These are phyloP conservation scores for Pangasius larnaudii DNA, from an alignment of 2,797 vertebrate genomes.

Conservation along the genomic window DNA sequence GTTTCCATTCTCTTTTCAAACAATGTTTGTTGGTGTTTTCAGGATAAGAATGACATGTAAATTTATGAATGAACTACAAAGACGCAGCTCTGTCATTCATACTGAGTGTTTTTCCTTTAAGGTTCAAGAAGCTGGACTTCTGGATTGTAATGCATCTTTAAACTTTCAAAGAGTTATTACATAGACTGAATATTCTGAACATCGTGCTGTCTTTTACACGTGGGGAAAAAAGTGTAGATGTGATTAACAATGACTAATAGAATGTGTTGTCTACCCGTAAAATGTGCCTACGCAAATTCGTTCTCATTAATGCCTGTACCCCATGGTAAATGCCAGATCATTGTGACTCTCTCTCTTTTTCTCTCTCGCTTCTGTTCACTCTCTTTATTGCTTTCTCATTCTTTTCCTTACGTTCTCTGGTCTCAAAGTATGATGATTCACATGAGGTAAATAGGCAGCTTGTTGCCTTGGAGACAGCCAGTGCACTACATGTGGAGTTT, in stretches of 20 bases:
- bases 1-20: not conserved
- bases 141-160: not conserved
- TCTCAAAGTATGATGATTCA: constrained; percentile 49
- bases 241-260: not conserved
- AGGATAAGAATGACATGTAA: not conserved
- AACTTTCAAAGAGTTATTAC: not conserved
- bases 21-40: not conserved
- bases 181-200: not conserved
- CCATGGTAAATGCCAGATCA: not conserved
- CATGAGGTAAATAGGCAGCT: constrained; percentile 48
- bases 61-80: not conserved
- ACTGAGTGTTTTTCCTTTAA: not conserved
- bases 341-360: constrained; percentile 28
- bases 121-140: not conserved
- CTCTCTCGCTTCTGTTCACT: constrained; percentile 3
- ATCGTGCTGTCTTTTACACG: not conserved
- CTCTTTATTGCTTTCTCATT: constrained; percentile 36
- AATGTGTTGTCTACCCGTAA: not conserved
- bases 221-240: not conserved
- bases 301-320: constrained; percentile 16
- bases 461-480: constrained; percentile 59
- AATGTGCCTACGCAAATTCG: not conserved
- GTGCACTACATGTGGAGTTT: constrained; percentile 45
- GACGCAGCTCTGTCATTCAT: not conserved
- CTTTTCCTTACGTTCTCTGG: not conserved